Evolutionary conservation across 2,113 vertebrate genomes (phyloP).

Genomic region (Mormyrus iriodes): DNA sequence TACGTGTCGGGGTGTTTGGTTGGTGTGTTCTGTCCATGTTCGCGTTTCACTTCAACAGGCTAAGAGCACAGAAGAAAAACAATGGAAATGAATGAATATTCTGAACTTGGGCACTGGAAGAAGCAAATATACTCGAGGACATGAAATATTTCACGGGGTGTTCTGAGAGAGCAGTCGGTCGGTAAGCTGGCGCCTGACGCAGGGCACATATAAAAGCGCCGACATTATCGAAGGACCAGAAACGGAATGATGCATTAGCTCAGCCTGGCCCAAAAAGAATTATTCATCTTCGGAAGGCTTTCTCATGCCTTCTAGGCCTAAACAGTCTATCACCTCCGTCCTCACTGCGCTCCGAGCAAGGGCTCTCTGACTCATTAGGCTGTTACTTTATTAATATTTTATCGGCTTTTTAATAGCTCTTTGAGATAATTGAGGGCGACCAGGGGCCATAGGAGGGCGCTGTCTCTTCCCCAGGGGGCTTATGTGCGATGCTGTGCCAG

Average conservation of each 20-base stretch:
- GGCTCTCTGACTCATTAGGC: constrained; percentile 80
- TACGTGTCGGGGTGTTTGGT: not conserved
- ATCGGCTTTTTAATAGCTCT: constrained; percentile 82
- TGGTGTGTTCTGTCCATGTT: not conserved
- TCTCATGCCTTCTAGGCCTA: constrained; percentile 82
- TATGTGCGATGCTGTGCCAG: constrained; percentile 12
- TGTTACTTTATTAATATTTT: constrained; percentile 86
- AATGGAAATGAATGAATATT: not conserved
- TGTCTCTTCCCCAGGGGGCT: constrained; percentile 61
- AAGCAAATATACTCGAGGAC: not conserved
- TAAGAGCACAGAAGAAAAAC: not conserved
- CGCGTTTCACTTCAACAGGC: not conserved
- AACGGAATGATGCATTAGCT: constrained; percentile 90
- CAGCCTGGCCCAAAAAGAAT: constrained; percentile 84
- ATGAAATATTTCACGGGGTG: constrained; percentile 72
- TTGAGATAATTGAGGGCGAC: constrained; percentile 80
- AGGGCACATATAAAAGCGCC: constrained; percentile 80
- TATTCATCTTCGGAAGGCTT: constrained; percentile 88
- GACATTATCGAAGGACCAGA: constrained; percentile 79
- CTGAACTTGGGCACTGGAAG: not conserved
- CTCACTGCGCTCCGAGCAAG: constrained; percentile 73
- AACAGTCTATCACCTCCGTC: constrained; percentile 82
- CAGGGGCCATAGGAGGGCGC: constrained; percentile 72
- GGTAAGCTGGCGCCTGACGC: constrained; percentile 74
- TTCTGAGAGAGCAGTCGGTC: constrained; percentile 78